Base-by-base conservation (phyloP, 2,113 vertebrate species). In the Proteles cristata region DNA sequence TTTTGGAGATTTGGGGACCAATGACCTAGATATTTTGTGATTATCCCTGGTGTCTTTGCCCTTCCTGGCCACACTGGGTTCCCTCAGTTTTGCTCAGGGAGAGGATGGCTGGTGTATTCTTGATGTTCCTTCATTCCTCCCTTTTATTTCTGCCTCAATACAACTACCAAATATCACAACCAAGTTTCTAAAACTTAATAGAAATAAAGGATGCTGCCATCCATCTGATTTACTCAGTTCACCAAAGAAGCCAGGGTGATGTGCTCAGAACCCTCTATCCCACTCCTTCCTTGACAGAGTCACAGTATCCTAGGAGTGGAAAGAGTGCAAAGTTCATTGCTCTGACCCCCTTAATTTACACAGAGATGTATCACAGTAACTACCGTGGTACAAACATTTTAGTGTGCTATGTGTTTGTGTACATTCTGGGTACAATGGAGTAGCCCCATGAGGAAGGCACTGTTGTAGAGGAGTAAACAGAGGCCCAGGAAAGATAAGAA, bases 131-230 rank as follows among this genome's bases (percentile, higher is more conserved):
- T 89, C 84, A 23, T 74, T 81, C 5, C n/a, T 82, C 11, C 93
- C 33, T 89, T 53, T 88, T 26, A 58, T 21, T 53, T 84, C 58
- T 80, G n/a, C 65, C 53, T 45, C 39, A 25, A 5, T 50, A 45
- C 39, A 19, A 14, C n/a, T 35, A 16, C 11, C 69, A 35, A 66
- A 48, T 68, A 33, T 23, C 23, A 48, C 53, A 76, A 35, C 82
- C 55, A 81, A 11, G 23, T 23, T 97, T 98, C 79, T 83, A 91
- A 97, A 84, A 45, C 48, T 83, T 88, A 33, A 17, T 0, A 25
- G 50, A 85, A 89, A 33, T 90, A 94, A 93, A 98, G 43, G 35
- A 23, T 0, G 3, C 55, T 86, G 35, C 17, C 58, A 84, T 95
- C 69, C 23, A 14, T 74, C 86, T 71, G 39, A 84, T 16, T 83